A percentile compares a stretch with the other conserved stretches of the same genome.
Conservation (phyloP, 2,797 vertebrate species). For the Rhabdophis nuchalis region DNA sequence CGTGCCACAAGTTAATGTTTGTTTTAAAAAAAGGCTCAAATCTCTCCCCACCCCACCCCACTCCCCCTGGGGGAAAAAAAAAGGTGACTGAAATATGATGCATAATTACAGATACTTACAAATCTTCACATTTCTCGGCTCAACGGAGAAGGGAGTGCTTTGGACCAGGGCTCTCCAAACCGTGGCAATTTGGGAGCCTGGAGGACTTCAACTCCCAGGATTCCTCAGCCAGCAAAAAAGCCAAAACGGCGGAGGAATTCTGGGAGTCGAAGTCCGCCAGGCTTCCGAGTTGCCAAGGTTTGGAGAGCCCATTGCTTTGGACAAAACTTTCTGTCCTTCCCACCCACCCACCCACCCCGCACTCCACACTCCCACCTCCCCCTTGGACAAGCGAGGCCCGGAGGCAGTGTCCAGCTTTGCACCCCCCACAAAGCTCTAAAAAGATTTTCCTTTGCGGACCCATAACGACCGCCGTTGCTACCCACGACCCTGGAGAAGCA, state of each 20-base stretch:
- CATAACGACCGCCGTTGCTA: background rate
- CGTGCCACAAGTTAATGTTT: conserved; percentile 56
- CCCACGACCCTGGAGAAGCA: background rate
- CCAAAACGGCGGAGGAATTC: no score
- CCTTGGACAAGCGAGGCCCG: background rate
- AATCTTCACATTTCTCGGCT: conserved; percentile 62
- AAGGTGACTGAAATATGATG: conserved; percentile 50
- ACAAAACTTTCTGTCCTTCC: background rate
- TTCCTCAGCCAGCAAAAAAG: no score
- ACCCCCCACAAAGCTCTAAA: background rate
- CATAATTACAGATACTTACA: conserved; percentile 67
- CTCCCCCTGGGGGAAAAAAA: conserved; percentile 37
- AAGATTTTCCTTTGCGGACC: background rate
- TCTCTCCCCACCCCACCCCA: no score
- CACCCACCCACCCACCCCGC: no score
- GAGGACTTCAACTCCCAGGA: no score
- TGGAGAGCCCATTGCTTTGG: background rate
- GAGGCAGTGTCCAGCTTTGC: background rate
- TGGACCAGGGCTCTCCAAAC: no score
- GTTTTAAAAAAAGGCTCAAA: conserved; percentile 61
- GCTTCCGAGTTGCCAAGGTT: no score
- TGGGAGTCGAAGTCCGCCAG: no score
- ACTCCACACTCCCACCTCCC: background rate
- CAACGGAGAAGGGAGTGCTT: conserved; percentile 43
- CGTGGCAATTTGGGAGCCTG: no score